phyloP scores from a whole-genome alignment of 2,797 vertebrate species.

The Siniperca scherzeri region DNA sequence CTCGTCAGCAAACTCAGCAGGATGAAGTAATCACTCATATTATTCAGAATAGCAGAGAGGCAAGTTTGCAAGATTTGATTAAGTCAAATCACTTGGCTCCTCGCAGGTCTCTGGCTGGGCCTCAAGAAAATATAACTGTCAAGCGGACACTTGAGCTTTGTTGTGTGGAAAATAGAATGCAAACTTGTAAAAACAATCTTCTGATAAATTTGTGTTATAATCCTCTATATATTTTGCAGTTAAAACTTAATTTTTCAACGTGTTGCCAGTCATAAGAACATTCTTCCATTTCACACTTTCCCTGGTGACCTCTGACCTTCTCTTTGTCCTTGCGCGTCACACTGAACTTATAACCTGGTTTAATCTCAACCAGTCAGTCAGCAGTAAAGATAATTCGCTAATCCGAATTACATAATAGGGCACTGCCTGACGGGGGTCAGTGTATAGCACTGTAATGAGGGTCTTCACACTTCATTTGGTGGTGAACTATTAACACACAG shows the following conservation, averaged over 20 bases:
- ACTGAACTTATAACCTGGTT: constrained; percentile 40
- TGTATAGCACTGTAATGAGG: constrained; percentile 53
- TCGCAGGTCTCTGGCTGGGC: constrained; percentile 19
- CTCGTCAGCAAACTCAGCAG: constrained; percentile 47
- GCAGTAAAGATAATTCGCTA: constrained; percentile 60
- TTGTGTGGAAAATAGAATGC: neutral
- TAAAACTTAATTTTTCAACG: neutral
- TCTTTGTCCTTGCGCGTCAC: constrained; percentile 8
- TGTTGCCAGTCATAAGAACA: neutral
- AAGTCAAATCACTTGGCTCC: constrained; percentile 35
- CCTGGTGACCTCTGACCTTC: constrained; percentile 38
- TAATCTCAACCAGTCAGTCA: constrained; percentile 53
- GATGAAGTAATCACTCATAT: constrained; percentile 41
- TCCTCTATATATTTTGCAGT: neutral
- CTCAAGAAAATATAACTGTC: constrained; percentile 20
- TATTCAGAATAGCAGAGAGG: constrained; percentile 31
- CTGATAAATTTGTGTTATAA: neutral
- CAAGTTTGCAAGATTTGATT: constrained; percentile 41
- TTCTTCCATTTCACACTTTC: constrained; percentile 11
- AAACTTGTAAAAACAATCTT: neutral
- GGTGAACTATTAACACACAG: constrained; percentile 64
- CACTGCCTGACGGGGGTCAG: constrained; percentile 53
- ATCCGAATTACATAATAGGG: constrained; percentile 69
- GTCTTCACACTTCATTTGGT: constrained; percentile 60
- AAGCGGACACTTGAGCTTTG: constrained; percentile 3